These are phyloP conservation scores for Microplitis deprimator DNA, from an alignment of 2,888 invertebrate species.

Conservation along the genomic window DNA sequence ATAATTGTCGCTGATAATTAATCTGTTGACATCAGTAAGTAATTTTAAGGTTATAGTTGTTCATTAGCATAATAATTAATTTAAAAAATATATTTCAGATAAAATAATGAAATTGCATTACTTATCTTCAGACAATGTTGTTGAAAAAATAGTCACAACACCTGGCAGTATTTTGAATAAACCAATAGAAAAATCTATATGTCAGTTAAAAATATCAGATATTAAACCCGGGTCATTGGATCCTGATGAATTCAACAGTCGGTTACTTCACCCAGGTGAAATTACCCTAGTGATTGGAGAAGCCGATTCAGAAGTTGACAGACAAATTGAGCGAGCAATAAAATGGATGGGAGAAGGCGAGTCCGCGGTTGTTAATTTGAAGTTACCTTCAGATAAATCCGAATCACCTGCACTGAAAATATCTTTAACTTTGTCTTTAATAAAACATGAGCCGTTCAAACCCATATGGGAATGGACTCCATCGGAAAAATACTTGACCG, in stretches of 20 bases:
- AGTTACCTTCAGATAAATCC: conserved; percentile 35
- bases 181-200: conserved; percentile 61
- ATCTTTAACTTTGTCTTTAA: conserved; percentile 60
- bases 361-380: conserved; percentile 67
- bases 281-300: conserved; percentile 71
- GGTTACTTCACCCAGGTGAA: conserved; percentile 41
- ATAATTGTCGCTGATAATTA: not conserved
- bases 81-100: too few relatives aligned
- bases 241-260: conserved; percentile 70
- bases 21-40: not conserved
- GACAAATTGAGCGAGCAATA: conserved; percentile 74
- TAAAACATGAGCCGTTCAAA: conserved; percentile 72
- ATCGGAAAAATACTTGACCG: conserved; percentile 73
- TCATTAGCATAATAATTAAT: not conserved
- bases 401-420: conserved; percentile 69
- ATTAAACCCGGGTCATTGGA: conserved; percentile 28
- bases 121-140: conserved; percentile 52
- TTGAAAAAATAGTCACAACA: conserved; percentile 59
- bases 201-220: conserved; percentile 57
- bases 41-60: not conserved
- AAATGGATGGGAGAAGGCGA: conserved; percentile 74
- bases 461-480: conserved; percentile 76
- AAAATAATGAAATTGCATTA: conserved; percentile 34
- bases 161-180: conserved; percentile 54
- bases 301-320: conserved; percentile 72